phyloP scores from a whole-genome alignment of 2,888 invertebrate genomes.

The Spialia ferax region DNA sequence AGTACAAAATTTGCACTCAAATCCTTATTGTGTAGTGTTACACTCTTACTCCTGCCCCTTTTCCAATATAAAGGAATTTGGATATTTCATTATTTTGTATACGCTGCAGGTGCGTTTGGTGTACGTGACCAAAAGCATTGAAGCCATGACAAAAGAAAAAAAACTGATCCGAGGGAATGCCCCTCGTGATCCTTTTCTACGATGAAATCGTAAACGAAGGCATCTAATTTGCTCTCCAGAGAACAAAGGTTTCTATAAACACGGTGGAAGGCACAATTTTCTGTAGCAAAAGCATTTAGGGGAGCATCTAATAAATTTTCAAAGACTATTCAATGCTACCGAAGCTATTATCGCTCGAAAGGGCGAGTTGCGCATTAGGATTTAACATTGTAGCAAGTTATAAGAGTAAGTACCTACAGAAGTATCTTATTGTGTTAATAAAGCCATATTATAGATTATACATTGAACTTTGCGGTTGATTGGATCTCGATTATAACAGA shows the following conservation, averaged over 20 bases:
- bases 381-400: conserved; percentile 2
- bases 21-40: background rate
- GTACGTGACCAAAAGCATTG: conserved; percentile 45
- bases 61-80: conserved; percentile 14
- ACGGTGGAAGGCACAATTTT: background rate
- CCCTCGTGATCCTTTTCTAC: conserved; percentile 52
- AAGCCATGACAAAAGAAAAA: conserved; percentile 42
- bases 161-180: conserved; percentile 64
- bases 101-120: conserved; percentile 44
- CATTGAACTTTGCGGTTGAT: background rate
- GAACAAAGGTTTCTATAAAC: conserved; percentile 9
- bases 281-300: background rate
- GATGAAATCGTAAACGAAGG: conserved; percentile 24
- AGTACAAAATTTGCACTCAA: background rate
- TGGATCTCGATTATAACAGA: background rate
- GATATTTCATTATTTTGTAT: conserved; percentile 24
- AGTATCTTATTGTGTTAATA: conserved; percentile 15
- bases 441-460: background rate
- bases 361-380: conserved; percentile 8
- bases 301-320: conserved; percentile 28
- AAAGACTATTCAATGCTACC: conserved; percentile 22
- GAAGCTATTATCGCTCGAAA: conserved; percentile 20
- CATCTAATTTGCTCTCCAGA: background rate
- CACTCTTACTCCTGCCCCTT: background rate
- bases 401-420: background rate